Percentiles rank a stretch among this genome's conserved stretches.
These are phyloP conservation scores for Rhincodon typus DNA, from an alignment of 2,797 vertebrate genomes.

Conservation along the genomic window DNA sequence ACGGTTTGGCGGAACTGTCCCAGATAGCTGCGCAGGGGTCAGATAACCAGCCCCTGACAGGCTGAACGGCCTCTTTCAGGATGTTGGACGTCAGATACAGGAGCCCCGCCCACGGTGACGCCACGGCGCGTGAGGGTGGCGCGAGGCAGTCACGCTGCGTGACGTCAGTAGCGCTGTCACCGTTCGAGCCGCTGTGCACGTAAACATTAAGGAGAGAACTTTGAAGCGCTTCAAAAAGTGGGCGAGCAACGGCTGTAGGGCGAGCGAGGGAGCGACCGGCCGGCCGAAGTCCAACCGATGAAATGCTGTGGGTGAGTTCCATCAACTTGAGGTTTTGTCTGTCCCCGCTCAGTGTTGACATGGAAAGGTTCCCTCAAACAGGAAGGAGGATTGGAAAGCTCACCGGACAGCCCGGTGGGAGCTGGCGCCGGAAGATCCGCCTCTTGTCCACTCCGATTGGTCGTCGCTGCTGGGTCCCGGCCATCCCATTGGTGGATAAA, in stretches of 20 bases:
- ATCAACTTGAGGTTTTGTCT: neutral
- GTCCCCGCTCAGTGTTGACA: neutral
- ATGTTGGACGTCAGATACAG: neutral
- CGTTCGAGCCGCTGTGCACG: neutral
- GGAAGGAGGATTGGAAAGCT: slow-evolving; percentile 17
- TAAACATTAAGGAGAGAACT: slow-evolving; percentile 34
- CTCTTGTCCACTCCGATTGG: neutral
- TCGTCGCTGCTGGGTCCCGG: accelerated
- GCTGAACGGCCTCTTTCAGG: too few relatives aligned
- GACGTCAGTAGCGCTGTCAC: slow-evolving; percentile 21
- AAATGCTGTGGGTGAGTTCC: neutral
- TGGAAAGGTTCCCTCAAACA: neutral
- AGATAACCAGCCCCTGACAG: too few relatives aligned
- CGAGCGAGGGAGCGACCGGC: neutral
- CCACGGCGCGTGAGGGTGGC: neutral
- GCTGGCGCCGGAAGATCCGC: neutral
- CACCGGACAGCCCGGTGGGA: neutral
- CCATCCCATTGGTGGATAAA: neutral
- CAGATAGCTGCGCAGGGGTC: too few relatives aligned
- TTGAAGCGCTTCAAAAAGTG: slow-evolving; percentile 4
- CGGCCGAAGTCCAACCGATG: too few relatives aligned
- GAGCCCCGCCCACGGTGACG: neutral
- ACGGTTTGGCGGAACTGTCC: too few relatives aligned
- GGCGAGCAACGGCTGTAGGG: neutral
- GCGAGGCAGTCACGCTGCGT: slow-evolving; percentile 22